A percentile compares a stretch with the other conserved stretches of the same genome.
phyloP scores from a whole-genome alignment of 2,888 invertebrate species.

The Aspidapion aeneum region DNA sequence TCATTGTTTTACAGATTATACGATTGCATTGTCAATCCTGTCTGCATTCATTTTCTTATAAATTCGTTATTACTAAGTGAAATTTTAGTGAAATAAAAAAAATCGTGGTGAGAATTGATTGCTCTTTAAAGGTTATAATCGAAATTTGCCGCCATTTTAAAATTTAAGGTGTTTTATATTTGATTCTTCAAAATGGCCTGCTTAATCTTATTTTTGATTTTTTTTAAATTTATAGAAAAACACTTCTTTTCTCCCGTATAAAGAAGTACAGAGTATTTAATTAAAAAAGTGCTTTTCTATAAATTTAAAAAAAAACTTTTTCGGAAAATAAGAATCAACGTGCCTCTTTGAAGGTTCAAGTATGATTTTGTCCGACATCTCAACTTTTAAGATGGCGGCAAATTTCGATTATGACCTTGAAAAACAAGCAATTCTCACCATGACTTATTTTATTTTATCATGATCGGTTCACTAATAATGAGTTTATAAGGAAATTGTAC shows the following conservation, averaged over 20 bases:
- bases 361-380: no score
- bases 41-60: background rate
- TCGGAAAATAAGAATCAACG: no score
- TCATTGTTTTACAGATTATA: background rate
- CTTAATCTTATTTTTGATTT: background rate
- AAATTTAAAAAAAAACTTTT: no score
- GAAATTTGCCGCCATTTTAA: background rate
- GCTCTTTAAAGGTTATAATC: background rate
- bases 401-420: no score
- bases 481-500: background rate
- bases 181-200: background rate
- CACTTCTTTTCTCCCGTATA: background rate
- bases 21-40: background rate
- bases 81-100: background rate
- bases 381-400: no score
- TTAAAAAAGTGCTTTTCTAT: no score
- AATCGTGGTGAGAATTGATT: background rate
- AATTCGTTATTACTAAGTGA: background rate
- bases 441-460: background rate
- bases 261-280: background rate
- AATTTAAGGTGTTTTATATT: background rate
- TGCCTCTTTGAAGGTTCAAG: no score
- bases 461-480: background rate
- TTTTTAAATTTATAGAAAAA: background rate
- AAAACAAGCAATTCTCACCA: background rate